phyloP scores from a whole-genome alignment of 1,140 invertebrate genomes.

The Thalassaphorura encarpata region DNA sequence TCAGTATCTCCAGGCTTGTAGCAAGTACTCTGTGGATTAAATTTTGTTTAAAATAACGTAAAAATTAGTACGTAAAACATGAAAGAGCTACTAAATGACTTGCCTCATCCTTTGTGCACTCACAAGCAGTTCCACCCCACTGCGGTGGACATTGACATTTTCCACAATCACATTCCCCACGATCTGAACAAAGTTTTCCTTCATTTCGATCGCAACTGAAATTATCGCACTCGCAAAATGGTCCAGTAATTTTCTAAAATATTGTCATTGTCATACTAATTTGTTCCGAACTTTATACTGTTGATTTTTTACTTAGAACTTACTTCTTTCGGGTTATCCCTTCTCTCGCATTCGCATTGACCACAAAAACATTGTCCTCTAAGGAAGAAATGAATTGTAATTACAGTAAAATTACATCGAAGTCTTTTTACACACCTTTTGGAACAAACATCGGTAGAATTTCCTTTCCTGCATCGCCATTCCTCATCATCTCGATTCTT shows the following conservation, averaged over 20 bases:
- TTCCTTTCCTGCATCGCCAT: constrained; percentile 60
- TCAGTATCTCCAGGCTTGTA: too few species aligned
- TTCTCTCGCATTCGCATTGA: constrained; percentile 56
- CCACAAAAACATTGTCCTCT: constrained; percentile 70
- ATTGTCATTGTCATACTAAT: too few species aligned
- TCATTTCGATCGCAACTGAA: constrained; percentile 83
- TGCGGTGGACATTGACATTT: constrained; percentile 49
- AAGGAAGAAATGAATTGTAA: constrained; percentile 2
- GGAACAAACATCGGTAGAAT: constrained; percentile 58
- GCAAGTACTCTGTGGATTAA: too few species aligned
- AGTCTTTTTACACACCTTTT: constrained; percentile 35
- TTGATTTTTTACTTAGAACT: too few species aligned
- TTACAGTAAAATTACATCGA: too few species aligned
- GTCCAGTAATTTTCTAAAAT: constrained; percentile 68
- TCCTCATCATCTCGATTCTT: constrained; percentile 37
- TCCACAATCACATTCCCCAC: constrained; percentile 55
- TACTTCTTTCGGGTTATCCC: constrained; percentile 38
- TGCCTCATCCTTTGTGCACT: constrained; percentile 48
- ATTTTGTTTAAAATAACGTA: too few species aligned
- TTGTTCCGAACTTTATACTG: too few species aligned
- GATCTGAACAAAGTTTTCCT: constrained; percentile 60
- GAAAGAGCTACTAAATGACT: constrained; percentile 12
- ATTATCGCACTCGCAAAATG: constrained; percentile 89
- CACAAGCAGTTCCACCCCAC: constrained; percentile 54
- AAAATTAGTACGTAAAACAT: too few species aligned